Evolutionary conservation across 1,140 invertebrate genomes (phyloP).

Genomic region (Rhagoletis pomonella): DNA sequence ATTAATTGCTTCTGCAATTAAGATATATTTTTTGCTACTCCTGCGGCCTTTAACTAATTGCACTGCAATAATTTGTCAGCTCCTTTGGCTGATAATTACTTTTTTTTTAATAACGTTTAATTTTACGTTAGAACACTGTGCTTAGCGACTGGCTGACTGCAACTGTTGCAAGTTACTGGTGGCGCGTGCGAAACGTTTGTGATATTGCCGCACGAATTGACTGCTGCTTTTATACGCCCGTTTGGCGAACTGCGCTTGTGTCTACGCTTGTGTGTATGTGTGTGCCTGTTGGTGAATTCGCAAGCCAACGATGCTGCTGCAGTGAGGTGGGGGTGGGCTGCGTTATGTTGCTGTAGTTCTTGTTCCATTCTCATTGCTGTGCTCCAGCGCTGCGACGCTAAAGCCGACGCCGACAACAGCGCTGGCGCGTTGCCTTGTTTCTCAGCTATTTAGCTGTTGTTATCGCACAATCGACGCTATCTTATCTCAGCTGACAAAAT

Average conservation of each 20-base stretch:
- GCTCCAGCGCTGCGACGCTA: background rate
- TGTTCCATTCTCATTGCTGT: constrained; percentile 34
- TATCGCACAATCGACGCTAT: constrained; percentile 23
- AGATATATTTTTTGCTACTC: constrained; percentile 29
- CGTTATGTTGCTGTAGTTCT: constrained; percentile 16
- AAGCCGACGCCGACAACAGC: background rate
- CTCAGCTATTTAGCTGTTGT: background rate
- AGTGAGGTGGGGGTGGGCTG: background rate
- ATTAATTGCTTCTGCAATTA: constrained; percentile 46
- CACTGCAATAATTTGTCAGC: background rate
- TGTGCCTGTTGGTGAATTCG: background rate
- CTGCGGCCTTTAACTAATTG: background rate
- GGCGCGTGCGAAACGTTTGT: constrained; percentile 47
- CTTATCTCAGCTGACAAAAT: background rate
- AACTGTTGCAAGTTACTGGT: constrained; percentile 45
- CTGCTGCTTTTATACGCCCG: constrained; percentile 26
- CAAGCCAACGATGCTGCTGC: background rate
- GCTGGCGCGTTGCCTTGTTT: background rate
- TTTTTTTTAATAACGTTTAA: constrained; percentile 5
- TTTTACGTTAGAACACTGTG: constrained; percentile 28
- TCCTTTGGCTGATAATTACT: background rate
- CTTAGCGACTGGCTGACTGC: constrained; percentile 9
- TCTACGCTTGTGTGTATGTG: background rate
- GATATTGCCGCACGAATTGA: constrained; percentile 5
- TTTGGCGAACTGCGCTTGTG: background rate